These are phyloP conservation scores for Columbina picui DNA, from an alignment of 2,113 vertebrate genomes.

Conservation along the genomic window DNA sequence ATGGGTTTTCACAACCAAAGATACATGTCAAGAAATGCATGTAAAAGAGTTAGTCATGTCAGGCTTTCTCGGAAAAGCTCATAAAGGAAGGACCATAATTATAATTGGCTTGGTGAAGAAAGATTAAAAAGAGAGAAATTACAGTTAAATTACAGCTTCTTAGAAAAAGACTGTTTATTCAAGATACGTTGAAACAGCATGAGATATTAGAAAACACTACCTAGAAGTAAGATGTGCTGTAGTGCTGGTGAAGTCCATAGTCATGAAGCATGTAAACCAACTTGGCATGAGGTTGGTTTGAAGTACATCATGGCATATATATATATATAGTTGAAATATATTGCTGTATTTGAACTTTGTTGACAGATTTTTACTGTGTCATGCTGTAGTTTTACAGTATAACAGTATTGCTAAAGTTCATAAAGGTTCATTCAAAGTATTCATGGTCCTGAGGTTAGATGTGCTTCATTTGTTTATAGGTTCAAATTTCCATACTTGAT, in stretches of 20 bases:
- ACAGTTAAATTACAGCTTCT: background rate
- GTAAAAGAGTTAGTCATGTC: background rate
- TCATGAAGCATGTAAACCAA: background rate
- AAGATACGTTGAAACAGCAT: background rate
- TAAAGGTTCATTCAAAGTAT: background rate
- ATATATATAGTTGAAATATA: background rate
- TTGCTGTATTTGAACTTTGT: background rate
- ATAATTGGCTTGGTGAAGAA: background rate
- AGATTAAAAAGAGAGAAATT: background rate
- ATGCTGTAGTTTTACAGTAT: background rate
- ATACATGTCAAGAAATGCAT: background rate
- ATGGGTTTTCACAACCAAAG: rapidly evolving
- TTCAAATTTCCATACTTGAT: background rate
- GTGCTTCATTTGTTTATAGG: background rate
- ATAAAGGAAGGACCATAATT: background rate
- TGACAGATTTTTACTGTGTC: background rate
- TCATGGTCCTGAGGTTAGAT: background rate
- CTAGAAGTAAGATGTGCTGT: background rate
- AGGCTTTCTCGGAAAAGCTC: background rate
- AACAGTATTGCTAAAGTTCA: background rate
- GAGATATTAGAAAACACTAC: background rate
- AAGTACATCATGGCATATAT: background rate
- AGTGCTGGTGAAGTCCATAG: background rate
- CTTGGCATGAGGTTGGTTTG: background rate
- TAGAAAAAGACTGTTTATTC: background rate